Conservation (phyloP, 2,797 vertebrate genomes). For the Rachycentron canadum region DNA sequence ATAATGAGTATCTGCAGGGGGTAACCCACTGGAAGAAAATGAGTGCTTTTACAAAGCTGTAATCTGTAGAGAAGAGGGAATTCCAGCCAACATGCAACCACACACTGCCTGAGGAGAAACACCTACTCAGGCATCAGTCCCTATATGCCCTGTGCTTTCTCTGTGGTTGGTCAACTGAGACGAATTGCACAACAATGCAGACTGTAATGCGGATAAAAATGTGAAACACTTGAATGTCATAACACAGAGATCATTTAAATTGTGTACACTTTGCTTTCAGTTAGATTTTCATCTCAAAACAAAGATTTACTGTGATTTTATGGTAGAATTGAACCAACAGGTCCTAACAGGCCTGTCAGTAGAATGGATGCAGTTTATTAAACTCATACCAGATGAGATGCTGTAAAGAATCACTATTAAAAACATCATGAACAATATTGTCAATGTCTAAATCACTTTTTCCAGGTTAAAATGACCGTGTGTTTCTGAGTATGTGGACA, state of each 20-base stretch:
- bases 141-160: constrained; percentile 57
- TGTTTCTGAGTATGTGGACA: neutral
- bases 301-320: constrained; percentile 30
- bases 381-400: constrained; percentile 21
- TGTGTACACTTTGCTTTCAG: constrained; percentile 21
- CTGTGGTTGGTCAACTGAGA: constrained; percentile 68
- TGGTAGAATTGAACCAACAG: constrained; percentile 16
- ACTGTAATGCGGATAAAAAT: constrained; percentile 61
- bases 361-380: constrained; percentile 11
- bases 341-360: constrained; percentile 6
- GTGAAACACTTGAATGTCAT: constrained; percentile 64
- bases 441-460: neutral
- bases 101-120: constrained; percentile 74
- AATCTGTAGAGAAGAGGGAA: constrained; percentile 63
- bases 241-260: constrained; percentile 61
- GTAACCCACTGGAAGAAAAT: constrained; percentile 55
- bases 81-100: constrained; percentile 66
- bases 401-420: constrained; percentile 10
- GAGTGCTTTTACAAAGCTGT: constrained; percentile 56
- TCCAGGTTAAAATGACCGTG: neutral
- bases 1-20: constrained; percentile 62
- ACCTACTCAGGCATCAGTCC: constrained; percentile 74
- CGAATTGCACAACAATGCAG: constrained; percentile 73
- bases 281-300: constrained; percentile 24
- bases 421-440: constrained; percentile 7